Base-by-base conservation (phyloP, 2,888 invertebrate genomes). In the Tipula confusa region DNA sequence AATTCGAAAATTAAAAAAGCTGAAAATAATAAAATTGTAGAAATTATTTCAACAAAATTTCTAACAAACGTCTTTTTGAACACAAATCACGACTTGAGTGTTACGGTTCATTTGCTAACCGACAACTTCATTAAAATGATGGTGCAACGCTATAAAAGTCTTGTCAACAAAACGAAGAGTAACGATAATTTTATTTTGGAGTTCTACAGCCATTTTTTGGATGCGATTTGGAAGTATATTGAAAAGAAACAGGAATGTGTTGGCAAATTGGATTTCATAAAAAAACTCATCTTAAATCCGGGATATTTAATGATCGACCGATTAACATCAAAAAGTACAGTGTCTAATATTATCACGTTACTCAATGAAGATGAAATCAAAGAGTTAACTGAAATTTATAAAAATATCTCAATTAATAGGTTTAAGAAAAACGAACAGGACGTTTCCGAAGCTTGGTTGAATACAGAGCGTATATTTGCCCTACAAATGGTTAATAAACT, bases 251-350 rank as follows among this genome's bases (percentile, higher is more conserved):
- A 91, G 84, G 89, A 90, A 33, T 89, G 90, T 38, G 89, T 90
- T 86, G 89, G 90, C 0, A 92, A 93, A 87, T 89, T 94, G 1
- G 89, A 90, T 7, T 90, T 93, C 3, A 87, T 95, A 43, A 92
- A 92, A 84, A 93, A 92, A 86, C 88, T 95, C 0, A 89, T 95
- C 9, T 91, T 94, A 80, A 90, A 92, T 87, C 94, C 95, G 0
- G 95, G 95, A 2, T 93, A 93, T 86, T 92, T 95, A 84, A 93
- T 93, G 88, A 93, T 95, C 85, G 94, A 95, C 86, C 94, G 94
- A 89, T 92, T 93, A 33, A 94, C 94, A 24, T 92, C 92, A 11
- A 92, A 92, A 13, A 93, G 92, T 86, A 87, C 94, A 81, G 89
- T 94, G 0, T 93, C 93, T 87, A 91, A 92, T 83, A 90, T 94